Conservation (phyloP, 2,888 invertebrate species). For the Conus canariensis region DNA sequence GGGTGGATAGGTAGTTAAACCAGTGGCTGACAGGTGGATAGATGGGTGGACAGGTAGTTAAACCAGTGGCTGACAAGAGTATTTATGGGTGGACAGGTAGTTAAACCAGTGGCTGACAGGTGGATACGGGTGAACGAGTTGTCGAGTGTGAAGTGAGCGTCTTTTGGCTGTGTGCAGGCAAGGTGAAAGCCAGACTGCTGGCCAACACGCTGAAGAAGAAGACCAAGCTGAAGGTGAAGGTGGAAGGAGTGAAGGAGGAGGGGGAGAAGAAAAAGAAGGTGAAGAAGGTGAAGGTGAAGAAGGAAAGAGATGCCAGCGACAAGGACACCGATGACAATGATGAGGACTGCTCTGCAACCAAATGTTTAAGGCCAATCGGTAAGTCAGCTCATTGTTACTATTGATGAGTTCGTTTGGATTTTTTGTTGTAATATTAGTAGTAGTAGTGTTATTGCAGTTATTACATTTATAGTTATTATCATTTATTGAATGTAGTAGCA, state of each 20-base stretch:
- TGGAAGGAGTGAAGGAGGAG: constrained; percentile 22
- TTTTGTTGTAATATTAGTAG: not conserved
- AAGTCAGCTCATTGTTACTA: constrained; percentile 32
- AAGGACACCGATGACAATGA: constrained; percentile 68
- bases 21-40: too few relatives aligned
- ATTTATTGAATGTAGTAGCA: too few relatives aligned
- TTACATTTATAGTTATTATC: too few relatives aligned
- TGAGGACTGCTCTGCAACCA: constrained; percentile 76
- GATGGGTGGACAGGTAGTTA: too few relatives aligned
- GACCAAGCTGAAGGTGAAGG: constrained; percentile 40
- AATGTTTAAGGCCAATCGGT: constrained; percentile 76
- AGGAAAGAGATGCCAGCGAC: constrained; percentile 60
- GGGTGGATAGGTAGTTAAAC: too few relatives aligned
- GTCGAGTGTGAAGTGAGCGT: not conserved
- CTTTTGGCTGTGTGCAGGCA: constrained; percentile 36
- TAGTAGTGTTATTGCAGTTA: too few relatives aligned
- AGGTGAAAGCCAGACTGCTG: constrained; percentile 47
- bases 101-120: too few relatives aligned
- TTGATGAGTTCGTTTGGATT: not conserved
- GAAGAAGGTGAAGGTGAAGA: constrained; percentile 61
- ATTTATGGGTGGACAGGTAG: too few relatives aligned
- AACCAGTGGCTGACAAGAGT: too few relatives aligned
- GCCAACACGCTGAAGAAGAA: constrained; percentile 44
- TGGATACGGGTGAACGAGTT: too few relatives aligned
- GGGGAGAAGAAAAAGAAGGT: constrained; percentile 62